Percentiles rank a stretch among this genome's conserved stretches.
These are phyloP conservation scores for Chlorospingus flavigularis DNA, from an alignment of 2,797 vertebrate species.

Conservation along the genomic window DNA sequence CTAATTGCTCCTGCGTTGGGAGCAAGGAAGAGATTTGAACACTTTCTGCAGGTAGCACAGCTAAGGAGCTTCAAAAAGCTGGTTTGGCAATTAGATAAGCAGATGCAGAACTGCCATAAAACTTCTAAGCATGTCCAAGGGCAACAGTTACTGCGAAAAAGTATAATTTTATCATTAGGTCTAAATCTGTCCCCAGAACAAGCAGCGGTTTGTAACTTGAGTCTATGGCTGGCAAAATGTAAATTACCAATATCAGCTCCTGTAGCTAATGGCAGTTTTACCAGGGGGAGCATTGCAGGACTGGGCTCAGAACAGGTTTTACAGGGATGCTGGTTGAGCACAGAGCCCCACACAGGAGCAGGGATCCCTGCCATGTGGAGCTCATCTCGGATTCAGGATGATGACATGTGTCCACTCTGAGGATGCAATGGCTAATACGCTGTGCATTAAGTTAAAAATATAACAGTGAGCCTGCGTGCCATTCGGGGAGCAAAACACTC, in stretches of 20 bases:
- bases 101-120: constrained; percentile 64
- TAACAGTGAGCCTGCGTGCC: constrained; percentile 33
- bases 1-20: not conserved
- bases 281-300: constrained; percentile 30
- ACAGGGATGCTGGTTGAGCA: constrained; percentile 17
- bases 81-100: constrained; percentile 17
- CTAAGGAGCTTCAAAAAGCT: not conserved
- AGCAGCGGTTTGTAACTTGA: constrained; percentile 11
- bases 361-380: constrained; percentile 58
- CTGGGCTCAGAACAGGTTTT: constrained; percentile 51
- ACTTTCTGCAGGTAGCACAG: constrained; percentile 38
- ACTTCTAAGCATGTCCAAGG: constrained; percentile 68
- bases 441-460: constrained; percentile 54
- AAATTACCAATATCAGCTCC: constrained; percentile 58
- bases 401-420: constrained; percentile 51
- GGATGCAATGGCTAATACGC: constrained; percentile 28
- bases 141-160: constrained; percentile 53
- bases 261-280: constrained; percentile 56
- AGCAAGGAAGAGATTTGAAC: not conserved
- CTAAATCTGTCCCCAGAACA: constrained; percentile 72
- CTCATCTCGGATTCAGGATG: constrained; percentile 39
- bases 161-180: constrained; percentile 71
- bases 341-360: not conserved
- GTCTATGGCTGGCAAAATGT: constrained; percentile 39
- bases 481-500: constrained; percentile 47